Evolutionary conservation across 2,888 invertebrate species (phyloP).

Genomic region (Elmis aenea): DNA sequence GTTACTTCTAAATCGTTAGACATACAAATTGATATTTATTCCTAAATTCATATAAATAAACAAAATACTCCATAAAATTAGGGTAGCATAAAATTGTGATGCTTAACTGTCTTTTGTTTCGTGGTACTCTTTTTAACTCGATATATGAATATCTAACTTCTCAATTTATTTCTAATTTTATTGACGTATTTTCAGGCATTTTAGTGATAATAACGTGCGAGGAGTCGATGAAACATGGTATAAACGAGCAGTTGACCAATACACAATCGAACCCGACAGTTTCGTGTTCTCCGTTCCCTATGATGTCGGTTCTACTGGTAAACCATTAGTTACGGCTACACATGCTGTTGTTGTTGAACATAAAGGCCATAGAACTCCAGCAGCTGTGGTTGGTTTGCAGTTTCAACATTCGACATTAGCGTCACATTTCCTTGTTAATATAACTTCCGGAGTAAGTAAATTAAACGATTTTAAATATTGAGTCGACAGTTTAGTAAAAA

Average conservation of each 20-base stretch:
- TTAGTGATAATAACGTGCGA: conserved; percentile 72
- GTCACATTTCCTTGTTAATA: conserved; percentile 74
- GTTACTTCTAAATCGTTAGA: too few species aligned
- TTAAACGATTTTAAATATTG: neutral
- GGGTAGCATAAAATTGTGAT: neutral
- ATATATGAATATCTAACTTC: too few species aligned
- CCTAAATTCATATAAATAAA: too few species aligned
- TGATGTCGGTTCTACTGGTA: conserved; percentile 53
- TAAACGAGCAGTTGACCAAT: conserved; percentile 84
- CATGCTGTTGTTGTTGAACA: conserved; percentile 85
- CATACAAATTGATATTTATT: too few species aligned
- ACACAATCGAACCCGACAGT: conserved; percentile 78
- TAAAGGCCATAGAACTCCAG: conserved; percentile 78
- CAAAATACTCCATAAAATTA: neutral
- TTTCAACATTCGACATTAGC: conserved; percentile 79
- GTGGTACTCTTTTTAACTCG: too few species aligned
- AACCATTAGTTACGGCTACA: conserved; percentile 78
- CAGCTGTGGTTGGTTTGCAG: conserved; percentile 88
- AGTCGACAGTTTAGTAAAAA: too few species aligned
- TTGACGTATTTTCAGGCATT: conserved; percentile 56
- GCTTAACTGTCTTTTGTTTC: too few species aligned
- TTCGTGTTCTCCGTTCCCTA: conserved; percentile 88
- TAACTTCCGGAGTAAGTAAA: conserved; percentile 79
- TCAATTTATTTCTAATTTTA: conserved; percentile 2
- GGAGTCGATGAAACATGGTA: conserved; percentile 90